A percentile compares a stretch with the other conserved stretches of the same genome.
phyloP scores from a whole-genome alignment of 2,113 vertebrate genomes.

The Petroica traversi region DNA sequence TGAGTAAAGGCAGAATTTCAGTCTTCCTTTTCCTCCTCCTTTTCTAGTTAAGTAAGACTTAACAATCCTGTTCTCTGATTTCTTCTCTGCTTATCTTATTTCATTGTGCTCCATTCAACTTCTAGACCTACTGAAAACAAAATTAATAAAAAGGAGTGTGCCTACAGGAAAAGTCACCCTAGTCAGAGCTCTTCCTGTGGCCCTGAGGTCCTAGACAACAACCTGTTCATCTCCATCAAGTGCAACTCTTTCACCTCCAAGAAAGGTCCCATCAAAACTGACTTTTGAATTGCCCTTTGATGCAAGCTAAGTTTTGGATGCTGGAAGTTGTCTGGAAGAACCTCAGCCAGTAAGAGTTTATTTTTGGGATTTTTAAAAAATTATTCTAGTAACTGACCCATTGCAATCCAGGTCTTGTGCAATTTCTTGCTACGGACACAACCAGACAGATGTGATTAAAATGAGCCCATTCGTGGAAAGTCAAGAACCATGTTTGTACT shows the following conservation, averaged over 20 bases:
- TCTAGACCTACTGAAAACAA: background rate
- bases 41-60: background rate
- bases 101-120: fast-evolving
- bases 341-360: fast-evolving
- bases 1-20: background rate
- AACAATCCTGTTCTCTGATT: background rate
- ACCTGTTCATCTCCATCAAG: background rate
- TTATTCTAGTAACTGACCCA: background rate
- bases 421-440: background rate
- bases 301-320: background rate
- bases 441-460: fast-evolving
- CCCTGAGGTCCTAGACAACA: background rate
- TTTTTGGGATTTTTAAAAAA: background rate
- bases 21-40: background rate
- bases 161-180: background rate
- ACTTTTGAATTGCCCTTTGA: background rate
- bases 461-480: fast-evolving
- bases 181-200: background rate
- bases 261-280: background rate
- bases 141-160: background rate
- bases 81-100: background rate
- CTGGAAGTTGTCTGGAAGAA: background rate
- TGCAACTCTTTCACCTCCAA: background rate
- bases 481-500: background rate
- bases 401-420: background rate